A percentile compares a stretch with the other conserved stretches of the same genome.
phyloP scores from a whole-genome alignment of 2,113 vertebrate genomes.

The Willisornis vidua region DNA sequence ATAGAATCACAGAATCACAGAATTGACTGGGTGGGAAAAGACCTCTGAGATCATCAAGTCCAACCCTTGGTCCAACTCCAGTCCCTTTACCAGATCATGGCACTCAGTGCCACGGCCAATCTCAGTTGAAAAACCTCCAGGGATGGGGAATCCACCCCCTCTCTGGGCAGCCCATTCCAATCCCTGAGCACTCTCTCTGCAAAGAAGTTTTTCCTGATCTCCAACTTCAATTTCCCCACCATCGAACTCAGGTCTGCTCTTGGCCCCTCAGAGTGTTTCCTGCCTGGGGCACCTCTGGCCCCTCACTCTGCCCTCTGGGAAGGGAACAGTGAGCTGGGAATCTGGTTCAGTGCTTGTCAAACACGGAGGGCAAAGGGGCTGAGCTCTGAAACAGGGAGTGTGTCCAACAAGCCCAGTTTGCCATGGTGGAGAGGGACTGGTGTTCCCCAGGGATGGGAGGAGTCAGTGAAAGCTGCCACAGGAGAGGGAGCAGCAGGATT shows the following conservation, averaged over 20 bases:
- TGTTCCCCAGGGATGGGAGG: fast-evolving
- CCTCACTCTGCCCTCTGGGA: not conserved
- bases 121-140: too few species aligned
- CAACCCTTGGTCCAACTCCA: too few species aligned
- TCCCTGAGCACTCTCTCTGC: too few species aligned
- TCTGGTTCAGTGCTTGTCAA: not conserved
- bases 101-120: too few species aligned
- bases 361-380: not conserved
- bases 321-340: not conserved
- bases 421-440: not conserved
- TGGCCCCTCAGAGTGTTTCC: not conserved
- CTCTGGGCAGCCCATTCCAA: too few species aligned
- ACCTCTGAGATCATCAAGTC: too few species aligned
- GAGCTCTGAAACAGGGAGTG: fast-evolving
- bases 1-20: too few species aligned
- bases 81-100: too few species aligned
- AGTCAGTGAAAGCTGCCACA: not conserved
- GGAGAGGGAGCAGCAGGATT: not conserved
- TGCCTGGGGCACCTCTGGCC: not conserved
- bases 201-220: too few species aligned
- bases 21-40: too few species aligned
- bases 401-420: not conserved
- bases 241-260: not conserved
- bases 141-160: too few species aligned
- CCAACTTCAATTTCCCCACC: too few species aligned